Percentiles rank a stretch among this genome's conserved stretches.
Conservation (phyloP, 2,797 vertebrate genomes). For the Pampus argenteus region DNA sequence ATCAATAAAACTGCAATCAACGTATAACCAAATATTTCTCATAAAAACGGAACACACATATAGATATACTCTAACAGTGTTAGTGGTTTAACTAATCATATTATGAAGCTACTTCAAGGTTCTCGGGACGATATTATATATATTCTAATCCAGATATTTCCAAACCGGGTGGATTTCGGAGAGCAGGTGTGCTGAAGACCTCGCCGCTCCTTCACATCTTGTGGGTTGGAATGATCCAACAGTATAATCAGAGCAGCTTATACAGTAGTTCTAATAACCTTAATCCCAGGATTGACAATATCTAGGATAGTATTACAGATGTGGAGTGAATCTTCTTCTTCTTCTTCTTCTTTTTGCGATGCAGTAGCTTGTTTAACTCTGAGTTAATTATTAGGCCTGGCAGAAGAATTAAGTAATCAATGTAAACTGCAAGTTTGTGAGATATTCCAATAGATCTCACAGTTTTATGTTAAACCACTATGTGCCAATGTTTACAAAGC, state of each 20-base stretch:
- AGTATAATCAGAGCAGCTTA: slow-evolving; percentile 82
- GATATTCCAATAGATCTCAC: slow-evolving; percentile 6
- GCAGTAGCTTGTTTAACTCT: slow-evolving; percentile 43
- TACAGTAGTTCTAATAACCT: slow-evolving; percentile 79
- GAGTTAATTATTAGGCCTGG: slow-evolving; percentile 34
- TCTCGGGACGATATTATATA: slow-evolving; percentile 41
- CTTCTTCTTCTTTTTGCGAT: slow-evolving; percentile 27
- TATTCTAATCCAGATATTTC: slow-evolving; percentile 53
- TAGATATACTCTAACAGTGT: slow-evolving; percentile 4
- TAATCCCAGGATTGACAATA: slow-evolving; percentile 82
- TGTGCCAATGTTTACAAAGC: slow-evolving; percentile 6
- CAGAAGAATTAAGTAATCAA: slow-evolving; percentile 54
- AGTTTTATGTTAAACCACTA: slow-evolving; percentile 13
- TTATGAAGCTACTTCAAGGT: slow-evolving; percentile 36
- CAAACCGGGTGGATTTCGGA: slow-evolving; percentile 61
- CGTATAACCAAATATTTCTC: neutral
- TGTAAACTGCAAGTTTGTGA: slow-evolving; percentile 38
- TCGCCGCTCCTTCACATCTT: slow-evolving; percentile 78
- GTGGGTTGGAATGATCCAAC: slow-evolving; percentile 70
- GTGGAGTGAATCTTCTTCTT: slow-evolving; percentile 68
- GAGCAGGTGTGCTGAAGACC: slow-evolving; percentile 71
- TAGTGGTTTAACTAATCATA: slow-evolving; percentile 48
- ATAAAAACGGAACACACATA: neutral
- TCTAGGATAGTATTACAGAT: slow-evolving; percentile 76
- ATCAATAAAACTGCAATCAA: neutral